Percentiles rank a stretch among this genome's conserved stretches.
Evolutionary conservation across 1,140 invertebrate genomes (phyloP).

Genomic region (Trichonephila inaurata): DNA sequence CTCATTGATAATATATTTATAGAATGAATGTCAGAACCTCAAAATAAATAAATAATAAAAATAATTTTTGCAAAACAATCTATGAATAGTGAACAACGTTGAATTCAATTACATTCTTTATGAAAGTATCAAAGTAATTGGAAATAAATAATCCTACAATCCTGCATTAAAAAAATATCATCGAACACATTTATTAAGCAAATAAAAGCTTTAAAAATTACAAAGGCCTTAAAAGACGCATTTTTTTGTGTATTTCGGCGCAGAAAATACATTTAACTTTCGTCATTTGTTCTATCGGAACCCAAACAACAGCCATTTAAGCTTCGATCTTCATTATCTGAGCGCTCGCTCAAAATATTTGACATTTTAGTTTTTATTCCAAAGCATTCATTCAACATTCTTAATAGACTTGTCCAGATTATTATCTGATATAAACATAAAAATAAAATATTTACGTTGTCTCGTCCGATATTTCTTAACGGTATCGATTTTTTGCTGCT

Average conservation of each 20-base stretch:
- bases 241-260: neutral
- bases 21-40: too few relatives aligned
- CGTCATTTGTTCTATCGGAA: slow-evolving; percentile 1
- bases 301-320: slow-evolving; percentile 18
- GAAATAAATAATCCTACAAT: neutral
- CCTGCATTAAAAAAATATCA: neutral
- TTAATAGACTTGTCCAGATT: slow-evolving; percentile 68
- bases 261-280: slow-evolving; percentile 10
- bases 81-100: too few relatives aligned
- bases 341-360: neutral
- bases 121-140: neutral
- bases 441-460: slow-evolving; percentile 33
- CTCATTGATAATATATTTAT: too few relatives aligned
- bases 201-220: neutral
- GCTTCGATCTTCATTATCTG: slow-evolving; percentile 60
- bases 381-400: slow-evolving; percentile 31
- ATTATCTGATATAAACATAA: slow-evolving; percentile 44
- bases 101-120: too few relatives aligned
- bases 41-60: too few relatives aligned
- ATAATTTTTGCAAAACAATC: too few relatives aligned
- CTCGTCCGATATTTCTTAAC: slow-evolving; percentile 7
- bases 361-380: slow-evolving; percentile 17
- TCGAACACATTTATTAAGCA: neutral
- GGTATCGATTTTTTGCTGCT: slow-evolving; percentile 42
- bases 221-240: neutral